These are phyloP conservation scores for Oriolus oriolus DNA, from an alignment of 2,113 vertebrate species.

Conservation along the genomic window DNA sequence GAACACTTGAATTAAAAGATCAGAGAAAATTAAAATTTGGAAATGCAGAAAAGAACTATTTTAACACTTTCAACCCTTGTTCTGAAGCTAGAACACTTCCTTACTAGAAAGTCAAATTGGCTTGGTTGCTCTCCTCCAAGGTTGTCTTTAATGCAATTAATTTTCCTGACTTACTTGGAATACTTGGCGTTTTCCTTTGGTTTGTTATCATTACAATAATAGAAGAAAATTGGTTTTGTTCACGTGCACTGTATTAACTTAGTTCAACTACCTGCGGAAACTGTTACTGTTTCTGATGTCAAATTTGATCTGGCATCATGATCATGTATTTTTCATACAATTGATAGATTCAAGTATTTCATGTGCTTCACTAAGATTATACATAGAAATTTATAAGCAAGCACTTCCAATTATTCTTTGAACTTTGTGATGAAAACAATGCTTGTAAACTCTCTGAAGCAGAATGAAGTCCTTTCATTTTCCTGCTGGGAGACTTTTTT, in stretches of 20 bases:
- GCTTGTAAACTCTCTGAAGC: slow-evolving; percentile 60
- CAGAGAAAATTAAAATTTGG: slow-evolving; percentile 6
- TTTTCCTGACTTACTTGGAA: slow-evolving; percentile 32
- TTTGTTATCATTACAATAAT: background rate
- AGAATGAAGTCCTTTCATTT: slow-evolving; percentile 59
- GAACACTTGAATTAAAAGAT: slow-evolving; percentile 41
- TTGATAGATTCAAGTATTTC: background rate
- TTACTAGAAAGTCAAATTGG: slow-evolving; percentile 28
- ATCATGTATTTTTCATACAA: background rate
- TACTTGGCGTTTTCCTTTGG: background rate
- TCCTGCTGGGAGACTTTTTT: slow-evolving; percentile 10
- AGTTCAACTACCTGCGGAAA: slow-evolving; percentile 33
- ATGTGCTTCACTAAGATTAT: background rate
- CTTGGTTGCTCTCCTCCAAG: background rate
- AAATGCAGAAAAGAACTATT: slow-evolving; percentile 12
- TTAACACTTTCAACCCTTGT: slow-evolving; percentile 6
- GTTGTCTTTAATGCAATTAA: slow-evolving; percentile 39
- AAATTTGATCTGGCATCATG: background rate
- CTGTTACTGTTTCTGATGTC: background rate
- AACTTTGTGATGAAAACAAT: slow-evolving; percentile 13
- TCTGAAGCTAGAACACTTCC: background rate
- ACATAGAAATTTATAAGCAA: background rate
- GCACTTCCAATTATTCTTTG: slow-evolving; percentile 24
- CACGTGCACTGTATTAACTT: background rate
- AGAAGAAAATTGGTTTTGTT: background rate